Evolutionary conservation across 2,113 vertebrate genomes (phyloP).

Genomic region (Perca flavescens): DNA sequence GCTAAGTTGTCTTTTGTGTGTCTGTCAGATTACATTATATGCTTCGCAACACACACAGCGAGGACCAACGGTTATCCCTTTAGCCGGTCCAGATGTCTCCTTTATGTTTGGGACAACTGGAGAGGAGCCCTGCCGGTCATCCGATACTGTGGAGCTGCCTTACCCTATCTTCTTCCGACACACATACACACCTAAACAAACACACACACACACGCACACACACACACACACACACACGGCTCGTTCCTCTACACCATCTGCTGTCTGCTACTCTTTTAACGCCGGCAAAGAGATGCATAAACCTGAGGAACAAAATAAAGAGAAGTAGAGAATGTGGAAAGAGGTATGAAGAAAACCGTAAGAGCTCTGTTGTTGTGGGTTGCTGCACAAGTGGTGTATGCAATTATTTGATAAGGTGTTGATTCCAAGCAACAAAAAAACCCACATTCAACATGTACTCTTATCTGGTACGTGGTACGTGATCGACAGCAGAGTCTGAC

Average conservation of each 20-base stretch:
- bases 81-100: constrained; percentile 59
- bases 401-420: constrained; percentile 51
- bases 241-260: constrained; percentile 50
- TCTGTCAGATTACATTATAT: constrained; percentile 58
- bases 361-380: background rate
- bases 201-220: constrained; percentile 13
- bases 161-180: constrained; percentile 21
- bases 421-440: background rate
- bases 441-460: background rate
- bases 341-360: constrained; percentile 16
- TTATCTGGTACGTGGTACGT: background rate
- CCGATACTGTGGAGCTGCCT: constrained; percentile 52
- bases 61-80: background rate
- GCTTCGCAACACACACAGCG: constrained; percentile 1
- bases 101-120: constrained; percentile 53
- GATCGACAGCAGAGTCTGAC: constrained; percentile 14
- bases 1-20: constrained; percentile 55
- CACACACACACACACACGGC: constrained; percentile 17
- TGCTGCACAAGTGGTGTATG: constrained; percentile 16
- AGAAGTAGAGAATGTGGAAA: background rate
- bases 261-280: constrained; percentile 21
- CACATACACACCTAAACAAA: constrained; percentile 24
- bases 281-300: constrained; percentile 9
- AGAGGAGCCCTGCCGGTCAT: constrained; percentile 50
- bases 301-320: background rate